These are phyloP conservation scores for Acrossocheilus fasciatus DNA, from an alignment of 2,797 vertebrate species.

Conservation along the genomic window DNA sequence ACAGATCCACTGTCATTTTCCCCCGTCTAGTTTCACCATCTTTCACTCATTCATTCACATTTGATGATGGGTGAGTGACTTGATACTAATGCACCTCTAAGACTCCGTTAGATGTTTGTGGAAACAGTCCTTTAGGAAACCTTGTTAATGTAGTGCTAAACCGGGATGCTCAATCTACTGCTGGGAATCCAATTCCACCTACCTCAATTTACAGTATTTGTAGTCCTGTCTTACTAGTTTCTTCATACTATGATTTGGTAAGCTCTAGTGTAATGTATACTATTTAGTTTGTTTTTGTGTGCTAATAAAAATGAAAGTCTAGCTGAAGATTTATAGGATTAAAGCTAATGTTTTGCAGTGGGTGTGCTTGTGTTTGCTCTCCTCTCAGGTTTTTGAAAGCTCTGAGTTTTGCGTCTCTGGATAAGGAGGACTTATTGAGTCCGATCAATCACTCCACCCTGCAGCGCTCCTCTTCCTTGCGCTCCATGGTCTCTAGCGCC, in stretches of 20 bases:
- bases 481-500: conserved; percentile 87
- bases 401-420: conserved; percentile 86
- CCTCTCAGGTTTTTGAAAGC: conserved; percentile 86
- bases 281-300: not conserved
- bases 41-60: not conserved
- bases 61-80: not conserved
- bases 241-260: not conserved
- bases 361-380: not conserved
- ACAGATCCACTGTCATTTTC: not conserved
- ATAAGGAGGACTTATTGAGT: conserved; percentile 89
- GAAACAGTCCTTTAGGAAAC: not conserved
- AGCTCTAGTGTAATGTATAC: not conserved
- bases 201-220: not conserved
- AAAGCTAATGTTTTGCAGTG: conserved; percentile 7
- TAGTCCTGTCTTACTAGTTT: not conserved
- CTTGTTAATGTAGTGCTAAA: not conserved
- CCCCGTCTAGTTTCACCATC: not conserved
- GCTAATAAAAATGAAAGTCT: not conserved
- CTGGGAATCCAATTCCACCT: not conserved
- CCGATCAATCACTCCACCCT: conserved; percentile 87
- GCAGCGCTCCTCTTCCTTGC: conserved; percentile 87
- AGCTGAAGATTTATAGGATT: not conserved
- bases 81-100: not conserved
- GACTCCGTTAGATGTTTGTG: not conserved
- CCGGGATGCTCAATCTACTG: not conserved